Evolutionary conservation across 2,797 vertebrate species (phyloP).

Genomic region (Sebastes kiyomatsui): DNA sequence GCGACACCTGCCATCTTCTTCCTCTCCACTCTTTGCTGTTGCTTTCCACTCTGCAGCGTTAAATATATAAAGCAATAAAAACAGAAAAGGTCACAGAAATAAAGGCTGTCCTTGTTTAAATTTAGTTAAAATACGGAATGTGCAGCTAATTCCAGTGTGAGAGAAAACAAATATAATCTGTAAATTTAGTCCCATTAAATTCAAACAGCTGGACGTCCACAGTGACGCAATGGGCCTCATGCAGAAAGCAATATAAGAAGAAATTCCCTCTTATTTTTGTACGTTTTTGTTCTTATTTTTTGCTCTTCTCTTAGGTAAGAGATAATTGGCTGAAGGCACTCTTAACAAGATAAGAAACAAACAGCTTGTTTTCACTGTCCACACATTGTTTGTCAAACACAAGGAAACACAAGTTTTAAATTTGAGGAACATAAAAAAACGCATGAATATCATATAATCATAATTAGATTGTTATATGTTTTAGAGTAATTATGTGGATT

Average conservation of each 20-base stretch:
- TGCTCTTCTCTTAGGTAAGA: too few relatives aligned
- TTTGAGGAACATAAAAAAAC: background rate
- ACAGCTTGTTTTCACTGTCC: background rate
- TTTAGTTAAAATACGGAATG: background rate
- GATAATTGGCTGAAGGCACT: background rate
- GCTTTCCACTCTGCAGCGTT: conserved; percentile 27
- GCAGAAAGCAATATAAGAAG: background rate
- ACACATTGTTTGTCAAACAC: background rate
- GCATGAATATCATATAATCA: background rate
- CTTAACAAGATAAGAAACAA: background rate
- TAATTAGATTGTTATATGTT: background rate
- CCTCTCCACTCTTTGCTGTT: conserved; percentile 37
- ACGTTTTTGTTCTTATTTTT: background rate
- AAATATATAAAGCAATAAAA: conserved; percentile 44
- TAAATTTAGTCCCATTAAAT: background rate
- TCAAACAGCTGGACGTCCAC: background rate
- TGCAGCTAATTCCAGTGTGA: background rate
- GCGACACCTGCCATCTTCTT: conserved; percentile 57
- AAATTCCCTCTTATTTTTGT: background rate
- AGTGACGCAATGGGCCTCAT: background rate
- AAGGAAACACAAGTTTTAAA: background rate
- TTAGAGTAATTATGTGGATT: background rate
- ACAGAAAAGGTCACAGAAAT: conserved; percentile 17
- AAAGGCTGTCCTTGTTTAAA: conserved; percentile 18
- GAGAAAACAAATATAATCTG: background rate